These are phyloP conservation scores for Isurus oxyrinchus DNA, from an alignment of 2,113 vertebrate species.

Conservation along the genomic window DNA sequence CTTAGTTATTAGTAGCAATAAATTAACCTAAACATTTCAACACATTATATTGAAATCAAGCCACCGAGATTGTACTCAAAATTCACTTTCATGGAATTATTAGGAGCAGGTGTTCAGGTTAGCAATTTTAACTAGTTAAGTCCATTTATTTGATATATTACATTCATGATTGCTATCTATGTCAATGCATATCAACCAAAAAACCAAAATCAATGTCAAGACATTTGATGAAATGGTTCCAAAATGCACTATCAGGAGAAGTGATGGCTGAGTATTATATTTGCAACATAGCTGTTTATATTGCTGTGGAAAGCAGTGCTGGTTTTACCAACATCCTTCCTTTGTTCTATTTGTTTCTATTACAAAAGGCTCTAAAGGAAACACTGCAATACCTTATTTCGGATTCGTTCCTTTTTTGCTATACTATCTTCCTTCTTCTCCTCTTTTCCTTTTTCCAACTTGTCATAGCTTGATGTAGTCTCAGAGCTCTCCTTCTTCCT, in stretches of 20 bases:
- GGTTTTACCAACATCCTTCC: background rate
- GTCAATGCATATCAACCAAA: background rate
- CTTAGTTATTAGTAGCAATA: background rate
- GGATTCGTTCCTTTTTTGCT: slow-evolving; percentile 78
- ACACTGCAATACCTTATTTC: slow-evolving; percentile 77
- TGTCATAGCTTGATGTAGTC: slow-evolving; percentile 56
- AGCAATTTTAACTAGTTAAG: background rate
- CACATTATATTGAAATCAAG: background rate
- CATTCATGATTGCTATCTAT: background rate
- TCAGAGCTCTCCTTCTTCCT: slow-evolving; percentile 66
- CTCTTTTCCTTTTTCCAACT: slow-evolving; percentile 64
- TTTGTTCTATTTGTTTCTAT: background rate
- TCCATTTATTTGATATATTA: background rate
- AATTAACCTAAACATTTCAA: background rate
- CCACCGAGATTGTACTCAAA: background rate
- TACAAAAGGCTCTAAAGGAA: background rate
- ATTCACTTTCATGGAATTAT: background rate
- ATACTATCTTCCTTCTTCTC: slow-evolving; percentile 80
- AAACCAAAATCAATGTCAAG: background rate
- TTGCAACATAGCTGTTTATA: background rate
- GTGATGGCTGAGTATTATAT: background rate
- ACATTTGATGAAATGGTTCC: background rate
- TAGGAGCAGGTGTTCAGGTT: background rate
- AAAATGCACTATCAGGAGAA: background rate
- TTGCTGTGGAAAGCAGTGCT: background rate